Percentiles rank a stretch among this genome's conserved stretches.
Evolutionary conservation across 2,113 vertebrate genomes (phyloP).

Genomic region (Alosa alosa): DNA sequence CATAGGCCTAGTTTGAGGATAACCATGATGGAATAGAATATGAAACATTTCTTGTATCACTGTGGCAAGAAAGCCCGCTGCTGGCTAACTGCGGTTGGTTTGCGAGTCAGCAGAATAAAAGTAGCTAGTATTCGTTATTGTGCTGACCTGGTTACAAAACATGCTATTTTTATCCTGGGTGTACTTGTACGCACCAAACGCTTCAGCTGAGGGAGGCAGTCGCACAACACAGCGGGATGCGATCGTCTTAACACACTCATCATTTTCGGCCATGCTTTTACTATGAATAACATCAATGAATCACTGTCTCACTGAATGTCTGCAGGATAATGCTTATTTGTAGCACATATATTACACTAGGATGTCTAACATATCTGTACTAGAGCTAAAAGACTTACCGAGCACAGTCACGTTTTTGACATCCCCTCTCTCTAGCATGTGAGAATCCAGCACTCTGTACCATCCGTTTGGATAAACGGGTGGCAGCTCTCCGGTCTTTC

Average conservation of each 20-base stretch:
- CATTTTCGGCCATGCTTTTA: not conserved
- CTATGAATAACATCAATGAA: not conserved
- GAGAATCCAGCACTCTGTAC: constrained; percentile 76
- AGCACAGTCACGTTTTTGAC: constrained; percentile 67
- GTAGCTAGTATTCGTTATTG: not conserved
- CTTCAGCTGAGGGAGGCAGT: not conserved
- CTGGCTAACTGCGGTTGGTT: not conserved
- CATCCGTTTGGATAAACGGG: constrained; percentile 82
- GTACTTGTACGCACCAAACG: not conserved
- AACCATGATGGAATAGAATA: not conserved
- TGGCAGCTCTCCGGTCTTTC: constrained; percentile 70
- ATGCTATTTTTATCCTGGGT: not conserved
- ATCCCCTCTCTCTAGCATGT: constrained; percentile 64
- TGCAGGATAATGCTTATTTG: not conserved
- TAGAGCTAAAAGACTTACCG: constrained; percentile 60
- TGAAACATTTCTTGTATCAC: too few relatives aligned
- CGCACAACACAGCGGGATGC: not conserved
- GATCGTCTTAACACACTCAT: not conserved
- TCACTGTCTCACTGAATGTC: not conserved
- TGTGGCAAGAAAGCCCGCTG: too few relatives aligned
- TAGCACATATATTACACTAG: not conserved
- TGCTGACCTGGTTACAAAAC: constrained; percentile 13
- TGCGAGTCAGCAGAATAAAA: constrained; percentile 1
- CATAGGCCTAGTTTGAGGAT: not conserved
- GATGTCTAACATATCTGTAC: not conserved